phyloP scores from a whole-genome alignment of 2,888 invertebrate genomes.

The Clanis bilineata region DNA sequence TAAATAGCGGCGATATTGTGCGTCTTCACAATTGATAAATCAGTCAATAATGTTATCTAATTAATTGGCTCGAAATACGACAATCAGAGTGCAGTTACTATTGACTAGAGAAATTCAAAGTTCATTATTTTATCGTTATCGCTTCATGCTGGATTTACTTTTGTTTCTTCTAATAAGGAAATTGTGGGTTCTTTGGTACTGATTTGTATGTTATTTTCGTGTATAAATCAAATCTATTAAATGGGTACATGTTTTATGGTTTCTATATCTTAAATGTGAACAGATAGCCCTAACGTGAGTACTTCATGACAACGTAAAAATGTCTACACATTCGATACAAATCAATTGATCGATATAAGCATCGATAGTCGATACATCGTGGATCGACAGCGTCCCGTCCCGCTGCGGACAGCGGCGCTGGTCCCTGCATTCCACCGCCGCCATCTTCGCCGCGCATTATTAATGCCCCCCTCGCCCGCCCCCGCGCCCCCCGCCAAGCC shows the following conservation, averaged over 20 bases:
- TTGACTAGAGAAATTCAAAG: slow-evolving; percentile 25
- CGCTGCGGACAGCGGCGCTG: slow-evolving; percentile 31
- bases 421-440: slow-evolving; percentile 71
- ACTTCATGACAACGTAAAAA: too few relatives aligned
- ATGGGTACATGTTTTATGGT: too few relatives aligned
- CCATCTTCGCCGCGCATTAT: slow-evolving; percentile 80
- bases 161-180: too few relatives aligned
- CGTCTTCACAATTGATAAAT: slow-evolving; percentile 12
- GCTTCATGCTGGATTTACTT: too few relatives aligned
- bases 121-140: background rate
- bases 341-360: background rate
- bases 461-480: slow-evolving; percentile 56
- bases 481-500: slow-evolving; percentile 39
- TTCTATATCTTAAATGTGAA: too few relatives aligned
- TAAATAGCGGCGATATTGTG: slow-evolving; percentile 40
- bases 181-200: too few relatives aligned
- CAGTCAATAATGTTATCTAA: slow-evolving; percentile 10
- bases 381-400: background rate
- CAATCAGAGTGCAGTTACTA: slow-evolving; percentile 8
- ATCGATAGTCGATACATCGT: background rate
- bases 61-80: slow-evolving; percentile 1
- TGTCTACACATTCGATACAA: background rate
- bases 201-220: too few relatives aligned
- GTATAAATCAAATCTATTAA: too few relatives aligned
- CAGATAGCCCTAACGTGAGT: too few relatives aligned